Base-by-base conservation (phyloP, 2,888 invertebrate species). In the Volucella inanis region DNA sequence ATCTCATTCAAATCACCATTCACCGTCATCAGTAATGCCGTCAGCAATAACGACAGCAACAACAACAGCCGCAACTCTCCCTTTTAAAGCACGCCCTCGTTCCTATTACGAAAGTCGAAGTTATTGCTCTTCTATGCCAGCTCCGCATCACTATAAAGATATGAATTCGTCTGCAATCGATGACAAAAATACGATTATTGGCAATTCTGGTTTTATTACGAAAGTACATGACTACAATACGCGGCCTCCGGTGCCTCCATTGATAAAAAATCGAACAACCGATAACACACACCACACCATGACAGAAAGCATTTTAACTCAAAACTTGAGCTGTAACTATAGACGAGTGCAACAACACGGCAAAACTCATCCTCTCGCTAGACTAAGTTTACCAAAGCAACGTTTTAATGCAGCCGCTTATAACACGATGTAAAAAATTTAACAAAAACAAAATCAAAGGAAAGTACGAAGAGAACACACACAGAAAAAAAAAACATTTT, bases 311-410 rank as follows among this genome's bases (percentile, higher is more conserved):
- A 88, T 89, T 83, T 81, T 88, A 87, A 81, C 88, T 67, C 88
- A 85, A 72, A 88, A 80, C 87, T 87, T 55, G 87, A 88, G 62
- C 88, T 87, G 57, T 87, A 89, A 83, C 85, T 91, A 95, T 90
- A 95, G 94, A 89, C 96, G 96, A 92, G 95, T 96, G 92, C 96
- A 96, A 92, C 97, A 98, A 92, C 97, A 97, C 92, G 98, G 98
- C 89, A 97, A 97, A 93, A 97, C 96, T 90, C 98, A 98, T 94
- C 98, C 98, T 88, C 94, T 98, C 90, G 95, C 97, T 90, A 96
- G 96, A 94, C 94, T 98, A 92, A 95, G 95, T 93, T 94, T 95
- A 92, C 95, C 94, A 92, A 95, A 96, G 93, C 94, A 94, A 89
- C 94, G 94, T 93, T 94, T 94, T 93, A 96, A 96, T 93, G 95